Evolutionary conservation across 1,140 invertebrate genomes (phyloP).

Genomic region (Euura lappo): DNA sequence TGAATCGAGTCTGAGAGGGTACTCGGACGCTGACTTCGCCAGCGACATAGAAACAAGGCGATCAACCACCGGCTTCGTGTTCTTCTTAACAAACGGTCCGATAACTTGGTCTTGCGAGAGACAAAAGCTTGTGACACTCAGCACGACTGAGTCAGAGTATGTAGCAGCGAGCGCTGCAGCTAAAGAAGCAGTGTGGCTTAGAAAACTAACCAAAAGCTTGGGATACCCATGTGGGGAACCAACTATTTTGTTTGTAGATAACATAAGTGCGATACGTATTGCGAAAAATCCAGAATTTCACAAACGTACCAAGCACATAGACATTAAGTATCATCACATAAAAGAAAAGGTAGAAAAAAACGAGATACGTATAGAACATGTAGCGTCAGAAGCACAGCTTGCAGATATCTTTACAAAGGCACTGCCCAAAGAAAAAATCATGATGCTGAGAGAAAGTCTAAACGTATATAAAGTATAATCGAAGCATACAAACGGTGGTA

Average conservation of each 20-base stretch:
- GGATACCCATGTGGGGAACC: conserved; percentile 6
- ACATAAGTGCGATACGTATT: conserved; percentile 27
- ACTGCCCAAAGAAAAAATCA: conserved; percentile 7
- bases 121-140: conserved; percentile 39
- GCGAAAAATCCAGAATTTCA: conserved; percentile 26
- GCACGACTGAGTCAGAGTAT: conserved; percentile 45
- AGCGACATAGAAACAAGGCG: conserved; percentile 38
- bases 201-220: background rate
- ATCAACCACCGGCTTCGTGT: conserved; percentile 29
- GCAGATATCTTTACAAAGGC: conserved; percentile 29
- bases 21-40: conserved; percentile 52
- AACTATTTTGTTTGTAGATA: conserved; percentile 17
- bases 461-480: background rate
- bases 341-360: conserved; percentile 26
- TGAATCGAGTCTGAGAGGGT: conserved; percentile 34
- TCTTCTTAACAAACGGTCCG: background rate
- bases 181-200: conserved; percentile 28
- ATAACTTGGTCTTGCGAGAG: conserved; percentile 35
- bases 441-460: background rate
- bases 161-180: conserved; percentile 22
- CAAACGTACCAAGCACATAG: conserved; percentile 36
- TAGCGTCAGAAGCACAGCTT: conserved; percentile 16
- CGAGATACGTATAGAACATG: conserved; percentile 21
- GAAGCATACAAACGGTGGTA: background rate
- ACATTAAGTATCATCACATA: conserved; percentile 12